These are phyloP conservation scores for Epiblema foenella DNA, from an alignment of 2,888 invertebrate species.

Conservation along the genomic window DNA sequence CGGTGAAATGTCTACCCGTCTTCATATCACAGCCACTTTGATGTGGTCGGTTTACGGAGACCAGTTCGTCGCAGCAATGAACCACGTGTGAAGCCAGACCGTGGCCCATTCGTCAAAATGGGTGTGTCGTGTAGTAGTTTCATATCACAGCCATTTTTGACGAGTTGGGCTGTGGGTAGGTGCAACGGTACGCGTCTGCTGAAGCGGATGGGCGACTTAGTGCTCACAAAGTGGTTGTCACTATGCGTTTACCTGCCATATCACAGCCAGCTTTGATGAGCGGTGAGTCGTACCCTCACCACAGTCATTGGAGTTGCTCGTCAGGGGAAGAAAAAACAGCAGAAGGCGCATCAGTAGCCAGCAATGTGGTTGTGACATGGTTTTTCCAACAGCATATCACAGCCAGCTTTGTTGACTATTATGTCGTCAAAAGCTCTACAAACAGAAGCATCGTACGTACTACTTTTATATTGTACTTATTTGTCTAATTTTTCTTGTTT, in stretches of 20 bases:
- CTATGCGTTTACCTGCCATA: conserved; percentile 90
- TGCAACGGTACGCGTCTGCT: conserved; percentile 52
- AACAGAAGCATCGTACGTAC: neutral
- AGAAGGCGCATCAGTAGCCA: conserved; percentile 67
- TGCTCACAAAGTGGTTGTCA: conserved; percentile 97
- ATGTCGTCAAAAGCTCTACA: conserved; percentile 58
- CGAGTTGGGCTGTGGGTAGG: conserved; percentile 90
- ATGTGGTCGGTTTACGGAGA: conserved; percentile 90
- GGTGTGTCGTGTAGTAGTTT: conserved; percentile 88
- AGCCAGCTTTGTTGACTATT: conserved; percentile 95
- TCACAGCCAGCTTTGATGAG: conserved; percentile 99
- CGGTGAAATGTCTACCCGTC: conserved; percentile 89
- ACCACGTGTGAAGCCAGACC: conserved; percentile 51
- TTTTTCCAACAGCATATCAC: conserved; percentile 90
- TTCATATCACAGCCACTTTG: conserved; percentile 99
- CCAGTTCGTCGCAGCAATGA: conserved; percentile 44
- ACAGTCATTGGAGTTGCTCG: neutral
- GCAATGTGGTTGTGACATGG: conserved; percentile 96
- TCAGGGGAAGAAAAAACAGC: conserved; percentile 11
- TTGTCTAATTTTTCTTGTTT: neutral
- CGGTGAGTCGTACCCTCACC: conserved; percentile 69
- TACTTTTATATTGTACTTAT: neutral
- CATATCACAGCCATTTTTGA: conserved; percentile 99
- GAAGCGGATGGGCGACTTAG: conserved; percentile 61
- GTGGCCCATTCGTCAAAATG: conserved; percentile 90